These are phyloP conservation scores for Argopecten irradians DNA, from an alignment of 1,140 invertebrate species.

Conservation along the genomic window DNA sequence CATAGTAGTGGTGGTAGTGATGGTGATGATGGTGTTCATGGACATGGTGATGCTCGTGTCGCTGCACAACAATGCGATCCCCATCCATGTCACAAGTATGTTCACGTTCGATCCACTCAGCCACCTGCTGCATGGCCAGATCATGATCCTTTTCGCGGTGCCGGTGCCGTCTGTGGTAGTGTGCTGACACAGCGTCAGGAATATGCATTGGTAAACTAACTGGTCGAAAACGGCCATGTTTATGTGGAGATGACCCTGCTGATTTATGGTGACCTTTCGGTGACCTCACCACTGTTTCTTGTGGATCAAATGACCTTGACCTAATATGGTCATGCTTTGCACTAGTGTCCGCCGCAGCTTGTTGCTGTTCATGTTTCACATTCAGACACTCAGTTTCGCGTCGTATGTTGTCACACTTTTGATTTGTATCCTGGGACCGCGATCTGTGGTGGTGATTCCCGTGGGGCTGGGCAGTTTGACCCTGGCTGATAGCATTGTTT, in stretches of 20 bases:
- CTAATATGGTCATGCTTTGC: conserved; percentile 62
- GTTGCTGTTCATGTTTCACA: conserved; percentile 38
- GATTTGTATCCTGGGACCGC: conserved; percentile 64
- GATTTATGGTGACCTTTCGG: conserved; percentile 45
- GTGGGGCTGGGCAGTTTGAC: conserved; percentile 29
- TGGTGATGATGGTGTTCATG: conserved; percentile 89
- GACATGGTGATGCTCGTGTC: conserved; percentile 83
- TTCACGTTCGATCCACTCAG: conserved; percentile 77
- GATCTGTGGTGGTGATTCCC: conserved; percentile 59
- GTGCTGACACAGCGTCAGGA: conserved; percentile 73
- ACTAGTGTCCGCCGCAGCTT: conserved; percentile 32
- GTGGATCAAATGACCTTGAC: conserved; percentile 70
- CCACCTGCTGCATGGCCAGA: conserved; percentile 83
- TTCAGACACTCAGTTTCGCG: conserved; percentile 54
- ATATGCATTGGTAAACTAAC: conserved; percentile 68
- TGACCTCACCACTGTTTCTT: conserved; percentile 58
- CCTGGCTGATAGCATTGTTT: conserved; percentile 51
- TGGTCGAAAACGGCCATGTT: conserved; percentile 61
- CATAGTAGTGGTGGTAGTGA: conserved; percentile 87
- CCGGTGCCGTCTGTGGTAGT: conserved; percentile 80
- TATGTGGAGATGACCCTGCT: conserved; percentile 51
- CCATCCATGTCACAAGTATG: conserved; percentile 68
- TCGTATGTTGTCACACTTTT: conserved; percentile 63
- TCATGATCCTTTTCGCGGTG: conserved; percentile 85
- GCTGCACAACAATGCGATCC: conserved; percentile 72